These are phyloP conservation scores for Bombus affinis DNA, from an alignment of 1,140 invertebrate genomes.

Conservation along the genomic window DNA sequence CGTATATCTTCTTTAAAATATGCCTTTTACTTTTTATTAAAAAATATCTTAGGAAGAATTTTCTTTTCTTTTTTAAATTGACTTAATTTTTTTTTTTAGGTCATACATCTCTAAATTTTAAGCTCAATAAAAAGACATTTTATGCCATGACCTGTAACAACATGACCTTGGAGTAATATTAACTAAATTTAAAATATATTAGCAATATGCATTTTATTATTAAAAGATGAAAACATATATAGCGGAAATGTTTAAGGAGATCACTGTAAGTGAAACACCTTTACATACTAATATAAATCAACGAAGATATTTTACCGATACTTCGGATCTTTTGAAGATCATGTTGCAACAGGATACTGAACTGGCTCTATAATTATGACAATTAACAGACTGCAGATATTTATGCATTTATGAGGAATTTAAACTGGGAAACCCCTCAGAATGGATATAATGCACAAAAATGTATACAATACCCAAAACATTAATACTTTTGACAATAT, in stretches of 20 bases:
- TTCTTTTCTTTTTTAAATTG: neutral
- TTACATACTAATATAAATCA: neutral
- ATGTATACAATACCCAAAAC: too few species aligned
- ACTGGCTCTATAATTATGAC: neutral
- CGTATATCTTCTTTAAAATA: neutral
- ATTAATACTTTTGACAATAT: too few species aligned
- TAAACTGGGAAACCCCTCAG: too few species aligned
- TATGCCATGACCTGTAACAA: neutral
- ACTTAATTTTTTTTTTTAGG: neutral
- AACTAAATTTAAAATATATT: neutral
- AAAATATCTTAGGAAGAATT: neutral
- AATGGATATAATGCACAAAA: too few species aligned
- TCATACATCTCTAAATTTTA: neutral
- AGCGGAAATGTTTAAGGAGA: neutral
- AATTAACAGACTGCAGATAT: neutral
- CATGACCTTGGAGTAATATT: neutral
- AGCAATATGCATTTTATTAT: neutral
- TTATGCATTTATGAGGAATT: too few species aligned
- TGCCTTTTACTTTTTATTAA: neutral
- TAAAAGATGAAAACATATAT: neutral
- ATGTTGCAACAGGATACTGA: neutral
- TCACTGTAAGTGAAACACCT: neutral
- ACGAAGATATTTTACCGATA: neutral
- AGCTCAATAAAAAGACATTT: neutral
- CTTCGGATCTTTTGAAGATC: too few species aligned